Percentiles rank a stretch among this genome's conserved stretches.
Evolutionary conservation across 2,113 vertebrate genomes (phyloP).

Genomic region (Pipra filicauda): DNA sequence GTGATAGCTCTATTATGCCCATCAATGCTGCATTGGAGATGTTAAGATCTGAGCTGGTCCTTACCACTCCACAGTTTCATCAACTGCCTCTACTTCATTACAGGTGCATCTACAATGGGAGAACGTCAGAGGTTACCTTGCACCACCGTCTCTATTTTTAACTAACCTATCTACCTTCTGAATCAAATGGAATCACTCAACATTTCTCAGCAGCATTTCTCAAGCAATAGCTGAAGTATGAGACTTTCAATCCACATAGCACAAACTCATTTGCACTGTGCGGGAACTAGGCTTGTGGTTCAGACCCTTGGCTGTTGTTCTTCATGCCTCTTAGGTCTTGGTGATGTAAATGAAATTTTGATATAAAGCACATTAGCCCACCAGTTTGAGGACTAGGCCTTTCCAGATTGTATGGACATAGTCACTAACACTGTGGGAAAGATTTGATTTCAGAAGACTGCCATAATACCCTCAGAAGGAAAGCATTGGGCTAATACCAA

Average conservation of each 20-base stretch:
- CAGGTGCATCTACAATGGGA: not conserved
- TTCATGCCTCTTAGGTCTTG: not conserved
- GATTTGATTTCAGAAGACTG: not conserved
- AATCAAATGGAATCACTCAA: not conserved
- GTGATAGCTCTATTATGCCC: not conserved
- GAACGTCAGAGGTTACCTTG: not conserved
- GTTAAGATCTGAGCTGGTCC: not conserved
- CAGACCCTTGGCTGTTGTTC: not conserved
- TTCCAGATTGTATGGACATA: not conserved
- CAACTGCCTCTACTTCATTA: not conserved
- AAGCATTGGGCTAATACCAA: not conserved
- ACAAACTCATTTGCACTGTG: not conserved
- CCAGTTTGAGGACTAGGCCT: not conserved
- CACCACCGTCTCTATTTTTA: not conserved
- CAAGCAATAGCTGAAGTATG: not conserved
- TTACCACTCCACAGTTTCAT: not conserved
- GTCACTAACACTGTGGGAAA: not conserved
- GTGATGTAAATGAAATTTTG: not conserved
- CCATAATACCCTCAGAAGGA: not conserved
- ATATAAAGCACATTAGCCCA: not conserved
- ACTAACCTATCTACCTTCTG: not conserved
- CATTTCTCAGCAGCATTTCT: not conserved
- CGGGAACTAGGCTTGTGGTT: rapidly evolving
- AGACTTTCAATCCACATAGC: not conserved
- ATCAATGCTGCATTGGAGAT: not conserved